Evolutionary conservation across 2,113 vertebrate genomes (phyloP).

Genomic region (Rhea americana): DNA sequence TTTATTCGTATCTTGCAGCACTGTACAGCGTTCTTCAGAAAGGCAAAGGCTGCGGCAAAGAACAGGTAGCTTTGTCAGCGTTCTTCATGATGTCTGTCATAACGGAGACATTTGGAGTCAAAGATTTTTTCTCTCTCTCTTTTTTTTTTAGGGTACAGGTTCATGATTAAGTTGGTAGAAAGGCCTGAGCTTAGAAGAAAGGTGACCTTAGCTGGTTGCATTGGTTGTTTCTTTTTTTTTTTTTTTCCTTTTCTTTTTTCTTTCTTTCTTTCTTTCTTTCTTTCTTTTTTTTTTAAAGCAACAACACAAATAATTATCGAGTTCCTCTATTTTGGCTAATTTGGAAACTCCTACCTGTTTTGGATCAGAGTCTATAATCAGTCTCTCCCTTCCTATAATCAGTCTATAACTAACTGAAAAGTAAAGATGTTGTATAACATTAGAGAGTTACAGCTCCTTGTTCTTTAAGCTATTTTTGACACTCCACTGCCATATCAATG

Average conservation of each 20-base stretch:
- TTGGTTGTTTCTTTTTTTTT: not conserved
- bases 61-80: not conserved
- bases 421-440: not conserved
- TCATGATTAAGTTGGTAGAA: not conserved
- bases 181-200: not conserved
- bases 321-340: not conserved
- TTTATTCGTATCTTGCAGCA: not conserved
- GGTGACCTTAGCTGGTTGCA: not conserved
- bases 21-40: not conserved
- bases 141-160: not conserved
- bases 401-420: not conserved
- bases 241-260: not conserved
- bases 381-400: not conserved
- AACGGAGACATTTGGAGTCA: not conserved
- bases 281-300: not conserved
- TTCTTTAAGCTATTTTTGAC: not conserved
- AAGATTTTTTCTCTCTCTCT: accelerated
- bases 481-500: not conserved
- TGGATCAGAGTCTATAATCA: not conserved
- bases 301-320: not conserved
- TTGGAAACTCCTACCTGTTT: not conserved
- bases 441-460: not conserved
- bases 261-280: too few relatives aligned
- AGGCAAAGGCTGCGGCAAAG: not conserved
- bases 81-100: not conserved